Evolutionary conservation across 2,888 invertebrate genomes (phyloP), one percentile per base, ranked within the genome.

Genomic region (Gerris lacustris): DNA sequence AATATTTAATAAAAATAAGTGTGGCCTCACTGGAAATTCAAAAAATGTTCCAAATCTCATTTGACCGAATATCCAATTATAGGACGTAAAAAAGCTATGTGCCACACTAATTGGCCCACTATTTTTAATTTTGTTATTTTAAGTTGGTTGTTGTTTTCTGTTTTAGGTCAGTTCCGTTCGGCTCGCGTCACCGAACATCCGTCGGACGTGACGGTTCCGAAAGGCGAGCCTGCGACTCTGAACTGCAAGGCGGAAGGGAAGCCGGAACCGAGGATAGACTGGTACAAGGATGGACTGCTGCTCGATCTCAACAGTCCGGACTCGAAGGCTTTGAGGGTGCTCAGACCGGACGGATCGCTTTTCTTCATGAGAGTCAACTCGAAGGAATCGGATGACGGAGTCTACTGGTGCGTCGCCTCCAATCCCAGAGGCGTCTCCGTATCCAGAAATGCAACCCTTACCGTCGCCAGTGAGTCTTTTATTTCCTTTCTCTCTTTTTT

Each of bases 181-280:
- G 97, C 98, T 6, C 87, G 94, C 75, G 98, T 98, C 82, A 93
- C 93, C 75, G 97, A 98, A 81, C 97, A 98, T 82, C 98, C 98
- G 72, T 90, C 94, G 76, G 96, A 98, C 84, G 91, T 94, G 76
- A 91, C 94, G 77, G 96, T 97, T 55, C 93, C 94, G 72, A 92
- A 93, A 81, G 95, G 96, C 81, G 96, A 97, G 80, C 97, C 98
- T 66, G 96, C 95, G 73, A 98, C 97, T 72, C 85, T 98, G 76
- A 94, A 96, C 81, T 98, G 98, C 82, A 96, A 95, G 79, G 97
- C 96, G 11, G 96, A 96, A 81, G 97, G 96, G 74, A 90, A 92
- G 77, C 94, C 94, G 5, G 90, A 91, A 77, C 96, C 96, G 6
- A 85, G 86, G 74, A 94, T 97, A 80, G 92, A 91, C 78, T 98